Evolutionary conservation across 2,113 vertebrate genomes (phyloP), one percentile per base, ranked within the genome.

Genomic region (Oreocharis arfaki): DNA sequence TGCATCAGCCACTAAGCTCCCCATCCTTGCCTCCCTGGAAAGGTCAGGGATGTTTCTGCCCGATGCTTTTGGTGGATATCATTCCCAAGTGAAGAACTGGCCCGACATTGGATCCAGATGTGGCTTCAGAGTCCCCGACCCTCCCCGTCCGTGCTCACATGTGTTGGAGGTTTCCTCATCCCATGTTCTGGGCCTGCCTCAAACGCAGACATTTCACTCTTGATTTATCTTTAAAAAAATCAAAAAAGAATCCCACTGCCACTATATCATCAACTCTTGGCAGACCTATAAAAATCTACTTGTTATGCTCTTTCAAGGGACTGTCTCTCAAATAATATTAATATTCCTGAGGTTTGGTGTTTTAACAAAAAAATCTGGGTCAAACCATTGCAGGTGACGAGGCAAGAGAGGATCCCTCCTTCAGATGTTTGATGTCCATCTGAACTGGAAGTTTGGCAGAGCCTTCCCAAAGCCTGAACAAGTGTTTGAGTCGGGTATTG

Each of bases 81-180:
- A 59, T 55, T 75, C 60, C 69, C 37, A 56, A 81, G 64, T 19
- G 79, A 86, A 59, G 61, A 78, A 15, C 24, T 6, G 8, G n/a
- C 76, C 73, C 89, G 37, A 20, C 94, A 95, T 87, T 94, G 81
- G 85, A 94, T 95, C 96, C 96, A 97, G 93, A 91, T 91, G 93
- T 93, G 47, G 30, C 11, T 56, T 57, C 56, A 60, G 73, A 88
- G 76, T 73, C 83, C 65, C 57, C 1, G 6, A 8, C 75, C 46
- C 57, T 71, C 35, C 50, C 79, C 1, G 5, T 41, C 64, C 3
- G 0, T 75, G 69, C 75, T 91, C 55, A 85, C 88, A 93, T 30
- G 6, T 90, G 85, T 17, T 69, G 42, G 75, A 67, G 52, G 39
- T 92, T 92, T 86, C 56, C 79, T 52, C 68, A 83, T 88, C 37